A percentile compares a stretch with the other conserved stretches of the same genome.
Evolutionary conservation across 2,797 vertebrate species (phyloP).

Genomic region (Hippocampus kuda): DNA sequence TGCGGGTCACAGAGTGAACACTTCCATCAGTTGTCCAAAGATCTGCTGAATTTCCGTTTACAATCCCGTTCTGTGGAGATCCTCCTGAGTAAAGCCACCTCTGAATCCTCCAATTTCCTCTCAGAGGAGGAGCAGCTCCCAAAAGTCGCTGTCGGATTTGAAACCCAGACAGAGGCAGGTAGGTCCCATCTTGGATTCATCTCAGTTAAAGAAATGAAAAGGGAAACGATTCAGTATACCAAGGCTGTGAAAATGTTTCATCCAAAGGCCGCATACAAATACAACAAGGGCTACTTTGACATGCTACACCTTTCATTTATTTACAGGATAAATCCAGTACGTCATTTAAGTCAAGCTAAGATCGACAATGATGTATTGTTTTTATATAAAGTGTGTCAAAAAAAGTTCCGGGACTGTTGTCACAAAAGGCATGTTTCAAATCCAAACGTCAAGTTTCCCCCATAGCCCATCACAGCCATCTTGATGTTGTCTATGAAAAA

Average conservation of each 20-base stretch:
- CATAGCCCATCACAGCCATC: too few species aligned
- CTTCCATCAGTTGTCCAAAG: conserved; percentile 78
- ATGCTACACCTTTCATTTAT: too few species aligned
- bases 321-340: background rate
- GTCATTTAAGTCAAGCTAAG: too few species aligned
- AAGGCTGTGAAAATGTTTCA: background rate
- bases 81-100: conserved; percentile 41
- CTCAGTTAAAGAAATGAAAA: background rate
- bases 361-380: too few species aligned
- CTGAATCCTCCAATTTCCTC: conserved; percentile 30
- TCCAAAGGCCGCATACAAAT: background rate
- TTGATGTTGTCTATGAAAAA: too few species aligned
- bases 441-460: too few species aligned
- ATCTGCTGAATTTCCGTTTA: conserved; percentile 76
- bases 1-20: conserved; percentile 83
- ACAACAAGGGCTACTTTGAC: background rate
- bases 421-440: too few species aligned
- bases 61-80: conserved; percentile 69
- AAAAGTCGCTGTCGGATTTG: conserved; percentile 67
- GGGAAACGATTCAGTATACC: background rate
- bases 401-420: too few species aligned
- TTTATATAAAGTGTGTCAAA: too few species aligned
- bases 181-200: conserved; percentile 18
- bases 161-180: conserved; percentile 71
- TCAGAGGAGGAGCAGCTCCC: conserved; percentile 58